These are phyloP conservation scores for Odontothrips loti DNA, from an alignment of 2,888 invertebrate genomes.

Conservation along the genomic window DNA sequence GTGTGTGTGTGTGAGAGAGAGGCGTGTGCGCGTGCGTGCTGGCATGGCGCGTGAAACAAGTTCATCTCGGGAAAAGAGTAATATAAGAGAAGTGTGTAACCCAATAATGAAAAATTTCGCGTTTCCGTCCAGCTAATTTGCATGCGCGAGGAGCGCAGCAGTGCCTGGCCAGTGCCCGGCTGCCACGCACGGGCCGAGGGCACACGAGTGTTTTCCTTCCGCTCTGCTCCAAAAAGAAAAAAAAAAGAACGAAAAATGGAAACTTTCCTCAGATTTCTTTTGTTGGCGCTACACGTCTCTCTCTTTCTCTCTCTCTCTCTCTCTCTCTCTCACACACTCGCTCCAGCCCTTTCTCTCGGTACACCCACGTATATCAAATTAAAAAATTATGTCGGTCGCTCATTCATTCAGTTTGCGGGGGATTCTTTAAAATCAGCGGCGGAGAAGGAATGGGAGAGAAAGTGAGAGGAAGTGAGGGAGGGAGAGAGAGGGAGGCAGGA, in stretches of 20 bases:
- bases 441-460: not conserved
- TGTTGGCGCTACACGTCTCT: not conserved
- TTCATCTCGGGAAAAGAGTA: not conserved
- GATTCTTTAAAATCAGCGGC: not conserved
- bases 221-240: not conserved
- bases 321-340: too few species aligned
- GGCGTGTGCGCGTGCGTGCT: not conserved
- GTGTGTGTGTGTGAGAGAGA: not conserved
- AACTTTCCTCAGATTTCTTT: not conserved
- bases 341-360: too few species aligned
- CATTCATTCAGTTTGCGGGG: not conserved
- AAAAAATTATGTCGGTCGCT: not conserved
- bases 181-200: not conserved
- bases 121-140: constrained; percentile 24
- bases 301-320: not conserved
- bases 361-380: not conserved
- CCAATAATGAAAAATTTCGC: constrained; percentile 26
- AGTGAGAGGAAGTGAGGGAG: not conserved
- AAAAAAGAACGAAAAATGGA: not conserved
- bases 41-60: not conserved
- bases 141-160: constrained; percentile 12
- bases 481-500: not conserved
- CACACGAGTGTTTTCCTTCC: not conserved
- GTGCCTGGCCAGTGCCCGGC: not conserved
- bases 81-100: constrained; percentile 15